phyloP scores from a whole-genome alignment of 2,797 vertebrate genomes.

The Taeniopygia guttata region DNA sequence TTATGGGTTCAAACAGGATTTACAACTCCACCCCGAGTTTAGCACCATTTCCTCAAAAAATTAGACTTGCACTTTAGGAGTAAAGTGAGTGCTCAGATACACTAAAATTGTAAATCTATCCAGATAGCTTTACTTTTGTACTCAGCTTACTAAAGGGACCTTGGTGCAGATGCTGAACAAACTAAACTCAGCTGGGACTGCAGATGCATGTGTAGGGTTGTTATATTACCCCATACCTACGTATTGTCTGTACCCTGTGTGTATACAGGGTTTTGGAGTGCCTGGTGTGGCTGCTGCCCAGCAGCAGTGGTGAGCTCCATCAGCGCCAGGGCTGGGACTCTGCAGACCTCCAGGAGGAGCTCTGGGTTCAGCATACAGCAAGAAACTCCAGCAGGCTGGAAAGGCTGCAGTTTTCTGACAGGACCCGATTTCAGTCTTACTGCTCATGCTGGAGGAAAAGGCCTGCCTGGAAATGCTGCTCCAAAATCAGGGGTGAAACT shows the following conservation, averaged over 20 bases:
- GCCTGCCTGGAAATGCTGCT: background rate
- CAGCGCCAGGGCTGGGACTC: background rate
- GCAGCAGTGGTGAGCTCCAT: background rate
- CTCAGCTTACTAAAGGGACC: background rate
- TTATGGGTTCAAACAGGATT: background rate
- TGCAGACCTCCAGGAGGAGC: slow-evolving; percentile 35
- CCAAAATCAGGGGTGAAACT: background rate
- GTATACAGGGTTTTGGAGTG: rapidly evolving
- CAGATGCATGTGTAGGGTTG: rapidly evolving
- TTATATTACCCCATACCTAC: background rate
- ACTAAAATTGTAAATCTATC: background rate
- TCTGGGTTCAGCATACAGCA: background rate
- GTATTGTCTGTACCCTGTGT: rapidly evolving
- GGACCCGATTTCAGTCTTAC: background rate
- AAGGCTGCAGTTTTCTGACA: background rate
- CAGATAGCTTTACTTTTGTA: background rate
- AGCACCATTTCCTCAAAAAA: background rate
- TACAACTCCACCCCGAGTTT: background rate
- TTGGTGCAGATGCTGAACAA: background rate
- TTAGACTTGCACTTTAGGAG: background rate
- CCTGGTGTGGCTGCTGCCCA: rapidly evolving
- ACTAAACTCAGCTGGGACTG: background rate
- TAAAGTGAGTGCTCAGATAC: background rate
- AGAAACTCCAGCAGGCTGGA: background rate
- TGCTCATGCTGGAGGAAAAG: background rate